Conservation (phyloP, 2,113 vertebrate species). For the Taurulus bubalis region DNA sequence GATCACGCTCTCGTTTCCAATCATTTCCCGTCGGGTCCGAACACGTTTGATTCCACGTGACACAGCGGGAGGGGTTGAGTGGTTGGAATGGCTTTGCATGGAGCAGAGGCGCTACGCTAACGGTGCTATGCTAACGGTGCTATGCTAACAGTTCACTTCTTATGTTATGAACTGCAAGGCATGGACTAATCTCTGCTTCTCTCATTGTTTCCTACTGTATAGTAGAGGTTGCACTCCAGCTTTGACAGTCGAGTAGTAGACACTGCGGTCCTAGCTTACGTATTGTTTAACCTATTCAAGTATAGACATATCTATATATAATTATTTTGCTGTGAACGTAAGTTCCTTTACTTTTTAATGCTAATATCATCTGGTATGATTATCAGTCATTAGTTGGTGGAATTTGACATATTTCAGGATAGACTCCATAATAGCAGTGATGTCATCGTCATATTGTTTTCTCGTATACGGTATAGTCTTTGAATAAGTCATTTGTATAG, state of each 20-base stretch:
- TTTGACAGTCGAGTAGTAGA: neutral
- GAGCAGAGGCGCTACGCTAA: slow-evolving; percentile 15
- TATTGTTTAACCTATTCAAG: neutral
- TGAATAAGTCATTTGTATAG: too few relatives aligned
- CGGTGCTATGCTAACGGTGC: too few relatives aligned
- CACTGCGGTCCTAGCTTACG: too few relatives aligned
- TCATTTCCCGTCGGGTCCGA: neutral
- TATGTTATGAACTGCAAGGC: slow-evolving; percentile 87
- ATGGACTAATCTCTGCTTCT: slow-evolving; percentile 91
- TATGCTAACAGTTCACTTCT: slow-evolving; percentile 78
- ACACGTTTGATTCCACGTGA: slow-evolving; percentile 5
- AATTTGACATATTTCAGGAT: neutral
- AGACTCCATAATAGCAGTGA: too few relatives aligned
- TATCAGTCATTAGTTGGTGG: too few relatives aligned
- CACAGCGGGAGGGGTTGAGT: slow-evolving; percentile 3
- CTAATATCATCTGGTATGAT: too few relatives aligned
- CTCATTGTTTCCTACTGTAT: slow-evolving; percentile 37
- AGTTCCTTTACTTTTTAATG: neutral
- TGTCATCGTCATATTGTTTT: too few relatives aligned
- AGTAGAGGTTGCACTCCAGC: slow-evolving; percentile 61
- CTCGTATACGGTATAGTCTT: too few relatives aligned
- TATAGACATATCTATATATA: too few relatives aligned
- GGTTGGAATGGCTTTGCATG: slow-evolving; percentile 70
- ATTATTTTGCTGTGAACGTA: neutral
- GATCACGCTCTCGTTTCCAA: neutral